phyloP scores from a whole-genome alignment of 2,113 vertebrate genomes.

The Oncorhynchus nerka region DNA sequence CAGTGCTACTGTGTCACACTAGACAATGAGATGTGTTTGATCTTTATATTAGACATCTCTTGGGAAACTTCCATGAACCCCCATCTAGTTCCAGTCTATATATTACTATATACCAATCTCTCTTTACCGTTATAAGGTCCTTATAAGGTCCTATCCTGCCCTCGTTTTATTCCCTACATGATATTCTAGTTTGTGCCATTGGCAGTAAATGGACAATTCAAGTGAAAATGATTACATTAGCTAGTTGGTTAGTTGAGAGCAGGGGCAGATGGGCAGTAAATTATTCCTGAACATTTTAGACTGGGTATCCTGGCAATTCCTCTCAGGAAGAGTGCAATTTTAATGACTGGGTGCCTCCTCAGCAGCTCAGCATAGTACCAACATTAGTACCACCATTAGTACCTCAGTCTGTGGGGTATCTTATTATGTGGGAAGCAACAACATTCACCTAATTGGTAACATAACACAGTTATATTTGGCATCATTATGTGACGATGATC shows the following conservation, averaged over 20 bases:
- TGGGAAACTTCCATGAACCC: background rate
- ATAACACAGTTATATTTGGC: too few species aligned
- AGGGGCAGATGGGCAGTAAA: conserved; percentile 4
- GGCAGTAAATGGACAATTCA: background rate
- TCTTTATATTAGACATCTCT: background rate
- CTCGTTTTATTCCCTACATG: background rate
- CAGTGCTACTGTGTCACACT: background rate
- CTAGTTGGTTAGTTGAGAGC: background rate
- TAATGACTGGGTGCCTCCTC: too few species aligned
- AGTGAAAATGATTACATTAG: background rate
- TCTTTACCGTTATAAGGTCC: background rate
- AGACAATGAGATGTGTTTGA: background rate
- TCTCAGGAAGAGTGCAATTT: background rate
- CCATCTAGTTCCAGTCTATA: background rate
- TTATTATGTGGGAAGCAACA: too few species aligned
- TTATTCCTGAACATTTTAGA: background rate
- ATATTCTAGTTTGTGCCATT: background rate
- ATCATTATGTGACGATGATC: too few species aligned
- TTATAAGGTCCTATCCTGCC: background rate
- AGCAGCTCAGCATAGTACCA: too few species aligned
- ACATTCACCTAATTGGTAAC: too few species aligned
- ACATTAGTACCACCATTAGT: too few species aligned
- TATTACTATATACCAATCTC: background rate
- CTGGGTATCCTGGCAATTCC: conserved; percentile 1
- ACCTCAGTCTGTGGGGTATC: too few species aligned